A percentile compares a stretch with the other conserved stretches of the same genome.
Conservation (phyloP, 2,797 vertebrate genomes). For the Aulostomus chinensis region DNA sequence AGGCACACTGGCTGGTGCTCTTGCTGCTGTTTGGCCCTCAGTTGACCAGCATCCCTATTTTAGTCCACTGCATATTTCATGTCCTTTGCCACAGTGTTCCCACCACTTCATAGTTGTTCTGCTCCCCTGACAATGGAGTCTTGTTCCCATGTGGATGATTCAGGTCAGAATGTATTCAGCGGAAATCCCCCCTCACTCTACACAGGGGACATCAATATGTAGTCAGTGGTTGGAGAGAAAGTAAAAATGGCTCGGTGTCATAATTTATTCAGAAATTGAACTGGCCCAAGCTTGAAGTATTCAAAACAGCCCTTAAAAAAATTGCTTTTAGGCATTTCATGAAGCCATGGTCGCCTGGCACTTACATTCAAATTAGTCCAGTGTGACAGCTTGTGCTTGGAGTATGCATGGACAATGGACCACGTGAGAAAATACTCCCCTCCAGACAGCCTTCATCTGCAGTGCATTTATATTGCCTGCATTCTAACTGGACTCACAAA, state of each 20-base stretch:
- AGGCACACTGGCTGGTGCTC: conserved; percentile 9
- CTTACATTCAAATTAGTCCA: conserved; percentile 67
- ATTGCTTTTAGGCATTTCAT: conserved; percentile 59
- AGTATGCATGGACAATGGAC: conserved; percentile 15
- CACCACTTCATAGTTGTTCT: conserved; percentile 20
- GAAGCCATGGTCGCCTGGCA: conserved; percentile 49
- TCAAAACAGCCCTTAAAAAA: conserved; percentile 55
- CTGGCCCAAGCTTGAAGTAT: conserved; percentile 57
- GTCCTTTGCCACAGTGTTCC: conserved; percentile 36
- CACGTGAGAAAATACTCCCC: conserved; percentile 32
- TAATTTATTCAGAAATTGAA: conserved; percentile 75
- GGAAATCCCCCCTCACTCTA: conserved; percentile 46
- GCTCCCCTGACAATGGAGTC: conserved; percentile 21
- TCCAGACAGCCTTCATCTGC: conserved; percentile 11
- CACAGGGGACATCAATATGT: conserved; percentile 70
- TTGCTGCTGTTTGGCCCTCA: conserved; percentile 14
- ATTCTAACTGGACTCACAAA: conserved; percentile 13
- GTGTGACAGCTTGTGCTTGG: conserved; percentile 50
- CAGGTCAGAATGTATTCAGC: conserved; percentile 57
- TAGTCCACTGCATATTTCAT: conserved; percentile 49
- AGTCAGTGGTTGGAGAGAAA: conserved; percentile 49
- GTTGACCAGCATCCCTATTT: conserved; percentile 32
- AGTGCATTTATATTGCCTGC: conserved; percentile 7
- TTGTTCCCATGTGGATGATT: conserved; percentile 42
- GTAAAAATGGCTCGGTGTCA: conserved; percentile 62